Percentiles rank a stretch among this genome's conserved stretches.
Evolutionary conservation across 2,113 vertebrate species (phyloP).

Genomic region (Himantopus leucocephalus): DNA sequence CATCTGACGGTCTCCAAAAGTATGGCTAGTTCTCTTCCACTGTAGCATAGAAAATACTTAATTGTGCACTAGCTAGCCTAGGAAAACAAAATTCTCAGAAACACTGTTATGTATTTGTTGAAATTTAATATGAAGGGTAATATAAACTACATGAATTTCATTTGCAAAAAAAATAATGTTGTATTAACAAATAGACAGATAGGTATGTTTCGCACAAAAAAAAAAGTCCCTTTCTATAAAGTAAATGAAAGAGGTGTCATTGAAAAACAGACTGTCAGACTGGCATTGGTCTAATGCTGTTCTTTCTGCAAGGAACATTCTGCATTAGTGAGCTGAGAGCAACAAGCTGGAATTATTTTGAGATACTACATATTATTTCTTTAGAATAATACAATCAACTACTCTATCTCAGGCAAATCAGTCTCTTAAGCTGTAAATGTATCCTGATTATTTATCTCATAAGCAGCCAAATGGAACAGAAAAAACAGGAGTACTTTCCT

Average conservation of each 20-base stretch:
- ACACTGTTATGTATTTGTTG: neutral
- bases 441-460: constrained; percentile 64
- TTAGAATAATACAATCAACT: constrained; percentile 62
- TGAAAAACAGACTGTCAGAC: constrained; percentile 56
- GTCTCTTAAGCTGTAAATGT: constrained; percentile 56
- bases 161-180: neutral
- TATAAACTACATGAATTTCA: neutral
- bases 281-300: neutral
- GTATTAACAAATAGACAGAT: neutral
- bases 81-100: neutral
- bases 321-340: constrained; percentile 23
- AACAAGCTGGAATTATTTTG: constrained; percentile 55
- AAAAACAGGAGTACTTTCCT: constrained; percentile 9
- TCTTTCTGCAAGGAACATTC: constrained; percentile 12
- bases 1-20: neutral
- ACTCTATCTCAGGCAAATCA: constrained; percentile 43
- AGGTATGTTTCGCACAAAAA: constrained; percentile 20
- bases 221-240: neutral
- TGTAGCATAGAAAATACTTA: neutral
- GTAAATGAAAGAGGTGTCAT: constrained; percentile 10
- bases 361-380: constrained; percentile 36
- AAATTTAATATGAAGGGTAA: constrained; percentile 3
- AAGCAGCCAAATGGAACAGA: constrained; percentile 37
- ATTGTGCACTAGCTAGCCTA: neutral
- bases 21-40: neutral